Evolutionary conservation across 2,113 vertebrate species (phyloP).

Genomic region (Cettia cetti): DNA sequence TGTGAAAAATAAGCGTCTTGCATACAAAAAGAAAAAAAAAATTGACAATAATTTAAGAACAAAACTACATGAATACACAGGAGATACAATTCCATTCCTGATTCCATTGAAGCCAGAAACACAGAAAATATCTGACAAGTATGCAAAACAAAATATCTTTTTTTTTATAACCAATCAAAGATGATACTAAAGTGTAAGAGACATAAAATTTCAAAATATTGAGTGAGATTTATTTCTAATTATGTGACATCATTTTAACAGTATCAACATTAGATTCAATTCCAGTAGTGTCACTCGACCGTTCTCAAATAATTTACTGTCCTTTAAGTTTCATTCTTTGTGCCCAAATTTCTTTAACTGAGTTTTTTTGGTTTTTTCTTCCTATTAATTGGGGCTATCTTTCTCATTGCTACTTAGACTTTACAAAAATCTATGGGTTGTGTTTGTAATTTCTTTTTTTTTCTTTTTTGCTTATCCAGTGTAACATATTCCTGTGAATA

Average conservation of each 20-base stretch:
- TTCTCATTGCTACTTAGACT: not conserved
- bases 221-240: not conserved
- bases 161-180: not conserved
- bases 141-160: not conserved
- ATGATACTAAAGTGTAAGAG: not conserved
- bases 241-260: not conserved
- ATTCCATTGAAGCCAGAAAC: not conserved
- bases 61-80: not conserved
- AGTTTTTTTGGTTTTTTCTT: not conserved
- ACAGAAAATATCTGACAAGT: not conserved
- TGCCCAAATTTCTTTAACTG: not conserved
- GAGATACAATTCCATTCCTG: not conserved
- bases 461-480: not conserved
- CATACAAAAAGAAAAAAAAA: not conserved
- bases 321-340: not conserved
- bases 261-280: not conserved
- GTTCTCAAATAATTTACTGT: not conserved
- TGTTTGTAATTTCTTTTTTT: not conserved
- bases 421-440: not conserved
- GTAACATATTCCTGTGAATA: not conserved
- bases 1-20: not conserved
- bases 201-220: rapidly evolving
- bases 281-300: not conserved
- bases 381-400: not conserved
- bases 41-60: not conserved